Base-by-base conservation (phyloP, 2,888 invertebrate species). In the Balanococcus diminutus region DNA sequence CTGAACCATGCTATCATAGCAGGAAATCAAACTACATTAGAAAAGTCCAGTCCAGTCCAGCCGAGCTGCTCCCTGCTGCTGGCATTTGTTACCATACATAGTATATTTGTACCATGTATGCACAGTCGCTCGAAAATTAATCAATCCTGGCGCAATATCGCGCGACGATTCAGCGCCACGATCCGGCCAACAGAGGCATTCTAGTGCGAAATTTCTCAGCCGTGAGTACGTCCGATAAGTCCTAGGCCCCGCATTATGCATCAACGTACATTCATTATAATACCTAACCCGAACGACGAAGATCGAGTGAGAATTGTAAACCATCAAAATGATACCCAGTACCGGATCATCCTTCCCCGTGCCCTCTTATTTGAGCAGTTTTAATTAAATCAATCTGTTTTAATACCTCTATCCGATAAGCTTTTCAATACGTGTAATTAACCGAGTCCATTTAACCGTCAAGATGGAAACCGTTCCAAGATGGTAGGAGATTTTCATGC, bases 1-100 rank as follows among this genome's bases (percentile, higher is more conserved):
- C 19, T 79, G 75, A 79, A 79, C 75, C 75, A 79, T 79, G 4
- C 75, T 79, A 79, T 79, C 75, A 36, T 36, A 79, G 75, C 75
- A 79, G 75, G 75, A 79, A 79, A 79, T 79, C 75, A 79, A 79
- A 79, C 75, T 79, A 79, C 75, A 79, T 79, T 36, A 79, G 75
- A 79, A 79, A 79, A 36, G 32, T 19, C 75, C 36, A 28, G 16
- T 79, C 19, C 36, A 28, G 32, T 79, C 14, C 42, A 36, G 3
- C 22, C 56, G 22, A 22, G 6, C 56, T 19, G 3, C 56, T 4
- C n/a, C 46, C 46, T 22, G 1, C 56, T 22, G n/a, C 2, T 46
- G n/a, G 46, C 46, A n/a, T 46, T 46, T 46, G 46, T 46, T 46
- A 46, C 46, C n/a, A n/a, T n/a, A n/a, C n/a, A n/a, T n/a, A 56